phyloP scores from a whole-genome alignment of 1,140 invertebrate species.

The Drosophila parvula region DNA sequence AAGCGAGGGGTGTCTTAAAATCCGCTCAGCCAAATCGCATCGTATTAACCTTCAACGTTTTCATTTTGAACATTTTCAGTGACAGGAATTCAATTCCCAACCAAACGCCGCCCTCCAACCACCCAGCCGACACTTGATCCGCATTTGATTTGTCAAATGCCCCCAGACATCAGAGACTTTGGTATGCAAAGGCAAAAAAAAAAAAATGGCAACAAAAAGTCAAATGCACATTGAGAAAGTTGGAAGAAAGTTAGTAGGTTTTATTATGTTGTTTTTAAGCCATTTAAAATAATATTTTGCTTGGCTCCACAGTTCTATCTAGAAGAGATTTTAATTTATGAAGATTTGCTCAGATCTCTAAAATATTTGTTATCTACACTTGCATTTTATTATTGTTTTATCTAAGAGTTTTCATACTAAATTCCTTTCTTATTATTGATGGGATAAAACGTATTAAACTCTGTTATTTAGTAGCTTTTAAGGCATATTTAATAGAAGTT shows the following conservation, averaged over 20 bases:
- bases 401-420: no score
- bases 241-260: fast-evolving
- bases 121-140: slow-evolving; percentile 51
- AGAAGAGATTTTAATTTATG: background rate
- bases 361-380: background rate
- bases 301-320: no score
- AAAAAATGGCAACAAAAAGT: background rate
- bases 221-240: background rate
- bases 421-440: no score
- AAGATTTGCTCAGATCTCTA: background rate
- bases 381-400: background rate
- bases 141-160: slow-evolving; percentile 75
- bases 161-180: slow-evolving; percentile 37
- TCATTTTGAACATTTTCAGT: slow-evolving; percentile 69
- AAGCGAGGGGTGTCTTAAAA: slow-evolving; percentile 31
- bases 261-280: background rate
- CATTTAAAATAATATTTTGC: background rate
- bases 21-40: slow-evolving; percentile 68
- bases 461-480: no score
- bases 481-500: background rate
- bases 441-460: no score
- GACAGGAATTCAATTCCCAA: slow-evolving; percentile 62
- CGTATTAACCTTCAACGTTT: slow-evolving; percentile 78
- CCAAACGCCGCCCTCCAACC: background rate
- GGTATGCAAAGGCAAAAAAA: slow-evolving; percentile 33